Conservation (phyloP, 2,797 vertebrate genomes). For the Scyliorhinus canicula region DNA sequence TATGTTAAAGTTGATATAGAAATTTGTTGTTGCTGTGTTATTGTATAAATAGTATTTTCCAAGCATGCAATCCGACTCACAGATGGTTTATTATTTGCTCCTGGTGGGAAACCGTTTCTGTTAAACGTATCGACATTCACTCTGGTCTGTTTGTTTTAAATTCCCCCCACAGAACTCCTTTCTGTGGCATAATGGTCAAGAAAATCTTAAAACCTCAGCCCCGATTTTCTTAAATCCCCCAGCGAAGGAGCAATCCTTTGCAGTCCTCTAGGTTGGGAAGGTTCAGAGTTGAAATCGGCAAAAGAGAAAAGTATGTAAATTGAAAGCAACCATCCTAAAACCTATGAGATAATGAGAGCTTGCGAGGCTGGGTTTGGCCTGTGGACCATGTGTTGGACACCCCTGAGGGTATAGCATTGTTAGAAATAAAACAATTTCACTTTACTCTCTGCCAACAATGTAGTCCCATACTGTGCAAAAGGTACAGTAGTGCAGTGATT, state of each 20-base stretch:
- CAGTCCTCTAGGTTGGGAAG: background rate
- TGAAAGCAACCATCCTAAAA: background rate
- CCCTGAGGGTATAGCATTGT: background rate
- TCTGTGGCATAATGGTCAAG: background rate
- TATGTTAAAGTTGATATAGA: background rate
- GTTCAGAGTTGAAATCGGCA: background rate
- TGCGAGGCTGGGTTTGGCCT: background rate
- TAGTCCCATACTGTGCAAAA: background rate
- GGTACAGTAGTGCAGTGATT: background rate
- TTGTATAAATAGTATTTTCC: background rate
- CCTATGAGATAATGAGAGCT: background rate
- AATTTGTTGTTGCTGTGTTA: background rate
- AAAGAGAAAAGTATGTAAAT: background rate
- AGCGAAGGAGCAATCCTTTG: background rate
- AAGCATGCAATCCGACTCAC: too few relatives aligned
- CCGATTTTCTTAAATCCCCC: background rate
- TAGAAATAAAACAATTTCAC: background rate
- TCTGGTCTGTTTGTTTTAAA: background rate
- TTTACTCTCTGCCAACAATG: background rate
- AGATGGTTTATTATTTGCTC: background rate
- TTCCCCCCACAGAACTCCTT: background rate
- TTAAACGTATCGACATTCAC: background rate
- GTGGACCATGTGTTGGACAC: background rate
- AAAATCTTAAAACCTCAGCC: too few relatives aligned
- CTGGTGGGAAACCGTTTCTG: background rate